phyloP scores from a whole-genome alignment of 1,140 invertebrate genomes.

The Liolophura sinensis region DNA sequence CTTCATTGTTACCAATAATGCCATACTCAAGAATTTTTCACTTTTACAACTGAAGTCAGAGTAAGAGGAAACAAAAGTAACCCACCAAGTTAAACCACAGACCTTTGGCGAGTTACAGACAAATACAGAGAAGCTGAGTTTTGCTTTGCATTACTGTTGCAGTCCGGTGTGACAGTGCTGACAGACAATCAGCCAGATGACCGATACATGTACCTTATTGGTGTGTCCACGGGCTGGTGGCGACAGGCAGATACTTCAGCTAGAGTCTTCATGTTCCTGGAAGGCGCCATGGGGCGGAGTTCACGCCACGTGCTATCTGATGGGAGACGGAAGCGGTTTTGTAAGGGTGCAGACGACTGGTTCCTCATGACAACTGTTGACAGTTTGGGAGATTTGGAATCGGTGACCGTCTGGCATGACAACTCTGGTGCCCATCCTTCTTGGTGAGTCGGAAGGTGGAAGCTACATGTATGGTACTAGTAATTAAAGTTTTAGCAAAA shows the following conservation, averaged over 20 bases:
- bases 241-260: constrained; percentile 31
- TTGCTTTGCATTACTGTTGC: not conserved
- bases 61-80: no score
- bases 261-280: constrained; percentile 30
- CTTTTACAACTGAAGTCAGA: no score
- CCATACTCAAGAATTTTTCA: no score
- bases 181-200: constrained; percentile 16
- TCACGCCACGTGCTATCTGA: constrained; percentile 19
- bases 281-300: constrained; percentile 12
- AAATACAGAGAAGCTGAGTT: no score
- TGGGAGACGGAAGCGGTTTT: constrained; percentile 18
- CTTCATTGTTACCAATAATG: no score
- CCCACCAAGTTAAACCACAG: no score
- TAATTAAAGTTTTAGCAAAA: no score
- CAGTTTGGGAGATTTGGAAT: constrained; percentile 28
- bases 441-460: constrained; percentile 25
- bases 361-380: constrained; percentile 32
- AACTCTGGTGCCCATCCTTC: constrained; percentile 34
- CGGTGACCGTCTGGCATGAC: constrained; percentile 41
- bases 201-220: constrained; percentile 26
- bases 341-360: constrained; percentile 36
- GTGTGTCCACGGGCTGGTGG: constrained; percentile 34
- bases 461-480: not conserved
- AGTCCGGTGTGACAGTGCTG: constrained; percentile 22
- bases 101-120: no score